Conservation (phyloP, 2,113 vertebrate genomes). For the Hydropotes inermis region DNA sequence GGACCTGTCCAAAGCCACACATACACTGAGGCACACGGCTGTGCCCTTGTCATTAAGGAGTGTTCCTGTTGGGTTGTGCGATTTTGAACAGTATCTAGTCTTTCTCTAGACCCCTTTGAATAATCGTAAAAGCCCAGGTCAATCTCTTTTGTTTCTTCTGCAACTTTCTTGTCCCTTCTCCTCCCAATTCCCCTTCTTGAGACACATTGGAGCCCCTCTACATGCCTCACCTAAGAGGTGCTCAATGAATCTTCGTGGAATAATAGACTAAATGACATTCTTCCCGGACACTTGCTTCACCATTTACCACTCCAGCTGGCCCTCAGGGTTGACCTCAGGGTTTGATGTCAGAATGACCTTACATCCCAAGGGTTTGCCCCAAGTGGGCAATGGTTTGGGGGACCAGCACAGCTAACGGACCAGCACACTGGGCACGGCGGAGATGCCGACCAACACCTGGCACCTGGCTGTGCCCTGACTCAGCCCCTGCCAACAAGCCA, state of each 20-base stretch:
- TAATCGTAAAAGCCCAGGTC: neutral
- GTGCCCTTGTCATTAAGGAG: rapidly evolving
- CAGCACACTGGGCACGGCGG: neutral
- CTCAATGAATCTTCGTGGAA: neutral
- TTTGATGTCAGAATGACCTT: neutral
- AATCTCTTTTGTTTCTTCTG: neutral
- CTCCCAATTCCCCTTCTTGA: neutral
- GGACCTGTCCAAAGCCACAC: neutral
- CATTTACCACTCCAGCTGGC: neutral
- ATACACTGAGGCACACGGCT: rapidly evolving
- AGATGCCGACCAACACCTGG: neutral
- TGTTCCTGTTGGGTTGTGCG: neutral
- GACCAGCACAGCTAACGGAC: neutral
- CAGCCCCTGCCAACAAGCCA: neutral
- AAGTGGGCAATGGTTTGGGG: neutral
- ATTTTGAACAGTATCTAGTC: neutral
- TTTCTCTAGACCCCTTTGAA: neutral
- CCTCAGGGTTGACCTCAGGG: neutral
- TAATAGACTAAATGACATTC: neutral
- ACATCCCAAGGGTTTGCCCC: neutral
- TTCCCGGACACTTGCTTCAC: neutral
- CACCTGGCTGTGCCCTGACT: neutral
- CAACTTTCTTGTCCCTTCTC: neutral
- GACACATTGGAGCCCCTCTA: neutral
- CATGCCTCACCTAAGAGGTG: neutral